Evolutionary conservation across 2,113 vertebrate species (phyloP), one percentile per base, ranked within the genome.

Genomic region (Pygoscelis adeliae): DNA sequence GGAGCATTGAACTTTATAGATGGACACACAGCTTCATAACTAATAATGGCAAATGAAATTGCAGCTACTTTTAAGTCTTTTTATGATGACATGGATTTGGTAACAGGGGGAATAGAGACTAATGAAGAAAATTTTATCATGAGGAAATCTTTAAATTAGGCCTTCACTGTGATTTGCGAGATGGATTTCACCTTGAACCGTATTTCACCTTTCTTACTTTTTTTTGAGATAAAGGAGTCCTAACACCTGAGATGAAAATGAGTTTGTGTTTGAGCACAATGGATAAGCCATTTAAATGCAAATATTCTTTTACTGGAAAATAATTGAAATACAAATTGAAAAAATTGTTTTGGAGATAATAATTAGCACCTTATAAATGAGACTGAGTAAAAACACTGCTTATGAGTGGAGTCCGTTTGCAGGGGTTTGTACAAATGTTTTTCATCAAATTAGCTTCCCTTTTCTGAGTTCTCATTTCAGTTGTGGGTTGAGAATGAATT

Each of bases 181-280:
- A 63, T 96, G 93, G 89, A 69, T 91, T 44, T 93, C 69, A 93
- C 93, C 74, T 97, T 92, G 89, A 91, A 84, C 92, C 21, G 69
- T 53, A 32, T 55, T 92, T 97, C 27, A 49, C 58, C 70, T 94
- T 82, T 90, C 53, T 52, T 87, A 6, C 4, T 1, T 11, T 16
- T 66, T 50, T 50, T 71, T 55, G 63, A 58, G 58, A 71, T 58
- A 49, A 91, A 87, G 56, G 49, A 67, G 73, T 89, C 63, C 66
- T 55, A 19, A 90, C 83, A 92, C 47, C 52, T 11, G 44, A 97
- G 90, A 87, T 94, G 91, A 56, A 89, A 93, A 87, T 65, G 90
- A 53, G 61, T 93, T 87, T 78, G 86, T 92, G 40, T 55, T 84
- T 69, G 91, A 90, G 85, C 88, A 84, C 84, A 76, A 36, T 40